Evolutionary conservation across 35 echinoderm and acorn worm species (phyloP).

Genomic region (Amphiura filiformis): DNA sequence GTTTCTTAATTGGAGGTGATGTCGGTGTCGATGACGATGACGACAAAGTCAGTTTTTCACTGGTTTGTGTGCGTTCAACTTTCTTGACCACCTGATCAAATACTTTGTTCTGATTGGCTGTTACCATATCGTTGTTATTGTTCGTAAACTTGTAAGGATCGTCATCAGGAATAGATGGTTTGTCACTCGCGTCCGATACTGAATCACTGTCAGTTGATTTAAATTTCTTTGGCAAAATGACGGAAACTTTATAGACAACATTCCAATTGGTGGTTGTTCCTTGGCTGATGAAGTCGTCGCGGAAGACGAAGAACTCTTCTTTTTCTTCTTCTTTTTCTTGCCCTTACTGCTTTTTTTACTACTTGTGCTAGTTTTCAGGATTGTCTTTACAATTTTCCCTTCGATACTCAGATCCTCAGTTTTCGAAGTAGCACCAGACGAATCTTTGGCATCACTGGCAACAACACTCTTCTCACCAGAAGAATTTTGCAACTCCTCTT

Average conservation of each 20-base stretch:
- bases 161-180: neutral
- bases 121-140: constrained; percentile 2
- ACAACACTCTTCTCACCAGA: neutral
- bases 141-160: constrained; percentile 3
- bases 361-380: neutral
- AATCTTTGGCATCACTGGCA: neutral
- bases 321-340: constrained; percentile 12
- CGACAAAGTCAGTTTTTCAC: neutral
- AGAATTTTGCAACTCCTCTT: neutral
- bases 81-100: neutral
- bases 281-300: neutral
- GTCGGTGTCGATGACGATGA: neutral
- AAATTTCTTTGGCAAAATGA: neutral
- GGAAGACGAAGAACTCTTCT: neutral
- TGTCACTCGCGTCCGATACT: neutral
- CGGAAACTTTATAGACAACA: neutral
- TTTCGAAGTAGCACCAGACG: neutral
- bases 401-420: neutral
- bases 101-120: neutral
- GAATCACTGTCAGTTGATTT: neutral
- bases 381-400: neutral
- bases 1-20: neutral
- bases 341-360: neutral
- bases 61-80: neutral
- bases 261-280: neutral